Evolutionary conservation across 2,113 vertebrate genomes (phyloP).

Genomic region (Brienomyrus longianalis): DNA sequence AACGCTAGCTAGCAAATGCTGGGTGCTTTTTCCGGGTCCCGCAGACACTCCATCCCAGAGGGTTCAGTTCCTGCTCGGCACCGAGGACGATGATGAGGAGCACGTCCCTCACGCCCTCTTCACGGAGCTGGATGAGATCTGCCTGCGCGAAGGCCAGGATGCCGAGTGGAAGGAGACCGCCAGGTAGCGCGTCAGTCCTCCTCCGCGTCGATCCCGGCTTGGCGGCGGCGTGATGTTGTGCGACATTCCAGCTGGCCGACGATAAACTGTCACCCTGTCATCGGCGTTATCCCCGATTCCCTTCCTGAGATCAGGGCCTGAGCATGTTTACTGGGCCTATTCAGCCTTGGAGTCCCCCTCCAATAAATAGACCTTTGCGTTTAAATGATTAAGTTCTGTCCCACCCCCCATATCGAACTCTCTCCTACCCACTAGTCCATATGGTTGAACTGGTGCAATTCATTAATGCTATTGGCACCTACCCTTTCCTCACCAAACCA

Average conservation of each 20-base stretch:
- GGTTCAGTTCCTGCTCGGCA: constrained; percentile 96
- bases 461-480: background rate
- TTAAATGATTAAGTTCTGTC: background rate
- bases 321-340: background rate
- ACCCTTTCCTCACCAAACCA: background rate
- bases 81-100: constrained; percentile 93
- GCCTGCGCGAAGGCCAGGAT: constrained; percentile 89
- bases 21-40: constrained; percentile 21
- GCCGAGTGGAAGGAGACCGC: constrained; percentile 97
- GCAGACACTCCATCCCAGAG: constrained; percentile 91
- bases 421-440: too few relatives aligned
- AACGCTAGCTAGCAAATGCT: too few relatives aligned
- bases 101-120: constrained; percentile 97
- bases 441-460: background rate
- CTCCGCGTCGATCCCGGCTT: background rate
- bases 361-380: background rate
- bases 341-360: background rate
- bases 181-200: constrained; percentile 58
- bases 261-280: background rate
- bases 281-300: background rate
- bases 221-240: background rate
- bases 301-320: background rate
- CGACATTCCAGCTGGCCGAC: background rate
- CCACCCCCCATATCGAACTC: background rate
- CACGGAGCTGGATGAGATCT: constrained; percentile 96